Base-by-base conservation (phyloP, 1,140 invertebrate genomes). In the Anastrepha obliqua region DNA sequence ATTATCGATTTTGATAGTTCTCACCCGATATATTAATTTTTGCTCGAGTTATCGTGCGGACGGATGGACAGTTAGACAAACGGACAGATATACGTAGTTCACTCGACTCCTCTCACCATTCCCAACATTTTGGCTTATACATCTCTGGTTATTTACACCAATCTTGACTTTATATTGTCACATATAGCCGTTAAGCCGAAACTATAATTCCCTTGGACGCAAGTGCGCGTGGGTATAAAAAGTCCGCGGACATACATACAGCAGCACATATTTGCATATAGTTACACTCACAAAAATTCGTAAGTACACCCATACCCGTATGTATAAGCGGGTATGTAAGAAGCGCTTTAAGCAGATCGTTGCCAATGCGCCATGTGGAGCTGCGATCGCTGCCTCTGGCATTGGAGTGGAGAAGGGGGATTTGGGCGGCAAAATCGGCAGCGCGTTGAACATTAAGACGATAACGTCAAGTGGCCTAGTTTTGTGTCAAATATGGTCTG, bases 401-500 rank as follows among this genome's bases (percentile, higher is more conserved):
- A 5, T 20, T 55, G 74, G 74, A 44, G 8, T n/a, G 60, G 15
- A 0, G 15, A 2, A 67, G 20, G 1, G 64, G 1, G 64, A 39
- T 39, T 8, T 11, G 58, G 55, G 44, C 6, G 20, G 55, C 58
- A 39, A 85, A 15, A 81, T 29, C 42, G 44, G 74, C 47, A 51
- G 44, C n/a, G 17, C n/a, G 44, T 58, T 7, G 47, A 20, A 55
- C 0, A n/a, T 55, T 47, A 15, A 47, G 70, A 42, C 70, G 44
- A 74, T 74, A 74, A 55, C 47, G n/a, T 81, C 47, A 81, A 81
- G 74, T 81, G 74, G 74, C 74, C 74, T 55, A 55, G 74, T 81
- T 81, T 81, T 17, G 17, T 47, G 47, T 5, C 44, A 78, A 29
- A 78, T 78, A 29, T 78, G 13, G 44, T 29, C 44, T 13, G 42